Evolutionary conservation across 1,140 invertebrate species (phyloP).

Genomic region (Tenebrio molitor): DNA sequence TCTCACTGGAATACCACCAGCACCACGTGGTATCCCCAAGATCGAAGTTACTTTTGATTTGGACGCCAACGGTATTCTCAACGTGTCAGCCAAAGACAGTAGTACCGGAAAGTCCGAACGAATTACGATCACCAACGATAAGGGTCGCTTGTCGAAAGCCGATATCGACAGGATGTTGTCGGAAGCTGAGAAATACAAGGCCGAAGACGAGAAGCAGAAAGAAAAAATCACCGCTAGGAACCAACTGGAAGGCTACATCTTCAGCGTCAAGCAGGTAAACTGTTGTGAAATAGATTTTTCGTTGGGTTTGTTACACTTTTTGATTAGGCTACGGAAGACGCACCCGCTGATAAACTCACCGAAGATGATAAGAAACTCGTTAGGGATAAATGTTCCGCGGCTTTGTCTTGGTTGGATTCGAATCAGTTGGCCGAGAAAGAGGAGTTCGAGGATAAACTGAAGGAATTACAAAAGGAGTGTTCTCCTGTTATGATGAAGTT

Average conservation of each 20-base stretch:
- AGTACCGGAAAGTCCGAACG: slow-evolving; percentile 83
- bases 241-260: slow-evolving; percentile 86
- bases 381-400: slow-evolving; percentile 71
- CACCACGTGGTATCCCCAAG: slow-evolving; percentile 93
- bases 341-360: slow-evolving; percentile 74
- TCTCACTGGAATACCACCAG: slow-evolving; percentile 74
- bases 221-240: slow-evolving; percentile 82
- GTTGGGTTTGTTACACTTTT: slow-evolving; percentile 46
- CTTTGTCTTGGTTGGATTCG: slow-evolving; percentile 72
- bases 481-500: slow-evolving; percentile 83
- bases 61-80: slow-evolving; percentile 85
- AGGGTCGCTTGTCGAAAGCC: slow-evolving; percentile 89
- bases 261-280: slow-evolving; percentile 83
- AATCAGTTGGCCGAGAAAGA: slow-evolving; percentile 81
- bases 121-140: slow-evolving; percentile 93
- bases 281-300: no score
- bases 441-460: slow-evolving; percentile 82
- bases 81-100: slow-evolving; percentile 84
- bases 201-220: slow-evolving; percentile 77
- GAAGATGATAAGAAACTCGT: slow-evolving; percentile 74
- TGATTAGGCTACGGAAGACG: slow-evolving; percentile 74
- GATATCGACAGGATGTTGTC: slow-evolving; percentile 94
- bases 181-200: slow-evolving; percentile 81
- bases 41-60: slow-evolving; percentile 89
- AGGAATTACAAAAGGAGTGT: slow-evolving; percentile 80